A percentile compares a stretch with the other conserved stretches of the same genome.
Conservation (phyloP, 2,797 vertebrate genomes). For the Diceros bicornis region DNA sequence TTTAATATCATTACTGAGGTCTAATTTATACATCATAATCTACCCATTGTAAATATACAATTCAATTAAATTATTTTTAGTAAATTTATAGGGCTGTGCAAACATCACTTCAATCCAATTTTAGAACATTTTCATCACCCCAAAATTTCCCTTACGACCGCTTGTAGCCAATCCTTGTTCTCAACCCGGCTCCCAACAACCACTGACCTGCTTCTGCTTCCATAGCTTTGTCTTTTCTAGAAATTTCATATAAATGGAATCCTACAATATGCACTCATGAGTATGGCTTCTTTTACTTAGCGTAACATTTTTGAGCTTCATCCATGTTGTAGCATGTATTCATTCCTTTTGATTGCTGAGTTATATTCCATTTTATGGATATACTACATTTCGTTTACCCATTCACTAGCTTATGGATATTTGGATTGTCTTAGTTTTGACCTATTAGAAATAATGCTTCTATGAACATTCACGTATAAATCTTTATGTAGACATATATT, state of each 20-base stretch:
- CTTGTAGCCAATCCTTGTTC: background rate
- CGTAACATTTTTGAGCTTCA: background rate
- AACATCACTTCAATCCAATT: background rate
- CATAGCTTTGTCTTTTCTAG: background rate
- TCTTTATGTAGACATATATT: background rate
- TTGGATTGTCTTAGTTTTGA: background rate
- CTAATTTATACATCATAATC: background rate
- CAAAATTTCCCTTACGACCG: background rate
- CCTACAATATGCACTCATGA: background rate
- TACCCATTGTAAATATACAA: background rate
- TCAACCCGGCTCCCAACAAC: background rate
- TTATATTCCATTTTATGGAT: background rate
- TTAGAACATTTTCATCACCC: background rate
- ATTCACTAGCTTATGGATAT: background rate
- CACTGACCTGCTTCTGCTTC: background rate
- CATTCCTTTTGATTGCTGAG: background rate
- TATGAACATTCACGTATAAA: background rate
- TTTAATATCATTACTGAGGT: background rate
- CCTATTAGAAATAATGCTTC: background rate
- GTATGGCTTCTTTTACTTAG: background rate
- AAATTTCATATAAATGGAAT: background rate
- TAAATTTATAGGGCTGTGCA: background rate
- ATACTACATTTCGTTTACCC: background rate
- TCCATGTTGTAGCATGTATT: too few species aligned
- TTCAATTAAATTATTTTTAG: background rate